Evolutionary conservation across 2,888 invertebrate genomes (phyloP).

Genomic region (Boloria selene): DNA sequence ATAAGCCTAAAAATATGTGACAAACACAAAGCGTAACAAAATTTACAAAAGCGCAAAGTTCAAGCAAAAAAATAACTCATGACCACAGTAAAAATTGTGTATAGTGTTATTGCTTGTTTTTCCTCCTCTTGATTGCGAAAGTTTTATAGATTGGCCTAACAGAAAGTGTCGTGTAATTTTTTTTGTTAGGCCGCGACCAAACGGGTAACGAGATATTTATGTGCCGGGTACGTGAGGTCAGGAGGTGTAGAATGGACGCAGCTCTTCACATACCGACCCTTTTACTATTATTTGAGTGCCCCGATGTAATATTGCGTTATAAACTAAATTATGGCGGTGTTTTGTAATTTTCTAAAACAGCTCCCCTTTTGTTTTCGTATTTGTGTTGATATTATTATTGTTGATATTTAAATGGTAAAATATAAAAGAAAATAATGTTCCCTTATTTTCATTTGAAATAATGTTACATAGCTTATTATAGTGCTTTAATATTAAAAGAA

Average conservation of each 20-base stretch:
- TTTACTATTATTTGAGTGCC: conserved; percentile 53
- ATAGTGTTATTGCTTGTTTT: conserved; percentile 55
- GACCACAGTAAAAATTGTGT: conserved; percentile 42
- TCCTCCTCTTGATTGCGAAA: conserved; percentile 65
- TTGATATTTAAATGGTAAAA: too few relatives aligned
- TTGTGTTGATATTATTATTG: neutral
- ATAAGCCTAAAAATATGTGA: neutral
- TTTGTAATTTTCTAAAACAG: conserved; percentile 22
- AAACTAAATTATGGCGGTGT: conserved; percentile 34
- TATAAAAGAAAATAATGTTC: neutral
- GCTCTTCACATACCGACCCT: conserved; percentile 47
- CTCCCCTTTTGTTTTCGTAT: neutral
- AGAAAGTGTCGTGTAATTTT: conserved; percentile 63
- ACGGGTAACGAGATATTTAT: conserved; percentile 72
- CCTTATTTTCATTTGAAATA: neutral
- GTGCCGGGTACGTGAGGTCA: conserved; percentile 59
- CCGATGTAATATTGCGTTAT: conserved; percentile 40
- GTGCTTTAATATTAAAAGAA: too few relatives aligned
- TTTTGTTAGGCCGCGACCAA: conserved; percentile 54
- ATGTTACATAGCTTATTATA: too few relatives aligned
- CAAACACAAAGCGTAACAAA: neutral
- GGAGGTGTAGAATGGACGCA: conserved; percentile 48
- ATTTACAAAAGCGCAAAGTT: neutral
- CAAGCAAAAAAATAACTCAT: conserved; percentile 11
- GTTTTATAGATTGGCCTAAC: conserved; percentile 56